These are phyloP conservation scores for Andrena praecox DNA, from an alignment of 2,888 invertebrate species.

Conservation along the genomic window DNA sequence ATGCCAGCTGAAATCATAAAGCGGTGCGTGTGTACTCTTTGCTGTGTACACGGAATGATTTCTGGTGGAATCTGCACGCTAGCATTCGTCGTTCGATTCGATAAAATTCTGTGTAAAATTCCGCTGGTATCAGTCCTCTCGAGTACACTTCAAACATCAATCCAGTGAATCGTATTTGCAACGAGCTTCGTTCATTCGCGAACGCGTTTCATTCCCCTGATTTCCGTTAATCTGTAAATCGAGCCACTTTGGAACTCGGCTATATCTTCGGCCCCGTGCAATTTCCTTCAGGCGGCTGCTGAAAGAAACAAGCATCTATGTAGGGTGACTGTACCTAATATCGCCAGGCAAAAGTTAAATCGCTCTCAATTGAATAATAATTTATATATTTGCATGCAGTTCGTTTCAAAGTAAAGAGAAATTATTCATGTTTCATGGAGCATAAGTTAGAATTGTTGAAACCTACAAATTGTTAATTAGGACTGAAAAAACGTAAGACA, in stretches of 20 bases:
- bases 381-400: too few relatives aligned
- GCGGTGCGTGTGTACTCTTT: not conserved
- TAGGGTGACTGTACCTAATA: too few relatives aligned
- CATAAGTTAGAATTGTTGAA: too few relatives aligned
- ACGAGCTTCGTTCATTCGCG: constrained; percentile 21
- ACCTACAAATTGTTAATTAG: too few relatives aligned
- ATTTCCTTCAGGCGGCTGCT: not conserved
- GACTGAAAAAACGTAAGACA: too few relatives aligned
- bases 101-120: constrained; percentile 17
- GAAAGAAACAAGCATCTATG: not conserved
- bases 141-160: constrained; percentile 24
- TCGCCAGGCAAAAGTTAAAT: too few relatives aligned
- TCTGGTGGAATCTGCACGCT: not conserved
- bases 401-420: too few relatives aligned
- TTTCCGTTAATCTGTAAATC: not conserved
- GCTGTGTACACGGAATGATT: not conserved
- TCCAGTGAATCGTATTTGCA: constrained; percentile 8
- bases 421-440: too few relatives aligned
- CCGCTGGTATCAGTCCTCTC: not conserved
- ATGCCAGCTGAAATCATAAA: not conserved
- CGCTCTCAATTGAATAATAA: too few relatives aligned
- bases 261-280: not conserved
- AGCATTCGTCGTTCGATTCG: not conserved
- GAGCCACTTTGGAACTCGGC: too few relatives aligned
- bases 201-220: not conserved